Evolutionary conservation across 2,113 vertebrate genomes (phyloP).

Genomic region (Dolichotis patagonum): DNA sequence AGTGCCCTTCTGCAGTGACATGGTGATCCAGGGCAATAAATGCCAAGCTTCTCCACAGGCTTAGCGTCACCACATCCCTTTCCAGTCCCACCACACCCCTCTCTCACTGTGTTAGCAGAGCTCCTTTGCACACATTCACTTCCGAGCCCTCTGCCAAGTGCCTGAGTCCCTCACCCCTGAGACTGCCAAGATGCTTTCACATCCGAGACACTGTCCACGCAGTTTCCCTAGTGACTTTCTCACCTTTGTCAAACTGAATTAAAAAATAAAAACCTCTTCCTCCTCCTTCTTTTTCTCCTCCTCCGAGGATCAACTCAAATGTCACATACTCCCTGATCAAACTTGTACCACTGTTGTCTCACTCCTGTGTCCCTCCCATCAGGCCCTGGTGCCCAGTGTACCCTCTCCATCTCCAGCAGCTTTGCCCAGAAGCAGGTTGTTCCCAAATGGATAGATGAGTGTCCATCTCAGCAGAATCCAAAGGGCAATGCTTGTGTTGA

Average conservation of each 20-base stretch:
- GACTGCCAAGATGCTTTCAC: background rate
- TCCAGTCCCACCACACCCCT: background rate
- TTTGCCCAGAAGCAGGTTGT: background rate
- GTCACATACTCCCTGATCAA: background rate
- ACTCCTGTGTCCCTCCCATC: background rate
- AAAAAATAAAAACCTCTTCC: background rate
- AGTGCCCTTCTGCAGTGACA: background rate
- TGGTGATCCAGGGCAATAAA: background rate
- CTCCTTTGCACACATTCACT: no score
- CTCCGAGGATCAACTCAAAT: background rate
- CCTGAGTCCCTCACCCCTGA: background rate
- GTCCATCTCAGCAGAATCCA: background rate
- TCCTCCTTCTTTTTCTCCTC: background rate
- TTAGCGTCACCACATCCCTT: background rate
- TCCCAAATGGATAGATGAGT: background rate
- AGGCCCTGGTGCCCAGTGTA: accelerated
- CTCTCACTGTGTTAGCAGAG: background rate
- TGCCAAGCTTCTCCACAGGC: background rate
- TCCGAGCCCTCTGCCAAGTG: background rate
- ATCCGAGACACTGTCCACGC: background rate
- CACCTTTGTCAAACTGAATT: constrained; percentile 9
- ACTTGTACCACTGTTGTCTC: background rate
- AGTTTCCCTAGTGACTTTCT: background rate
- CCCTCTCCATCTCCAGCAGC: accelerated
- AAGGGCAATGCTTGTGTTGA: accelerated